Conservation (phyloP, 2,113 vertebrate species). For the Furnarius figulus region DNA sequence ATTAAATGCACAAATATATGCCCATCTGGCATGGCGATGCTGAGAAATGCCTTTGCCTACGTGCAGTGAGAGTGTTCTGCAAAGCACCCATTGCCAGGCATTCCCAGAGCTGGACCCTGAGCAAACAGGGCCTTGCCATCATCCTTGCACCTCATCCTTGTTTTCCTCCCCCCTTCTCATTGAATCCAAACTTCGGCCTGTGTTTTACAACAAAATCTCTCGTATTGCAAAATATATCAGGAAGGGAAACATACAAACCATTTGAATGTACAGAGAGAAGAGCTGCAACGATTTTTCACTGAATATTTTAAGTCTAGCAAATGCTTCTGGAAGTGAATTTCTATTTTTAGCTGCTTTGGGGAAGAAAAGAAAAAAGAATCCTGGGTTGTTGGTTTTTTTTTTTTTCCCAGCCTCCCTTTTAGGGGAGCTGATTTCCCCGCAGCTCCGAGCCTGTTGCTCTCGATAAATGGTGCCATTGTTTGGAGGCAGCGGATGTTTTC, state of each 20-base stretch:
- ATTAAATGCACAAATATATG: not conserved
- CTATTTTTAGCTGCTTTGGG: not conserved
- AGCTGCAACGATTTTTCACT: not conserved
- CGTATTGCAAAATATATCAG: accelerated
- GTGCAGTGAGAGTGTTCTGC: not conserved
- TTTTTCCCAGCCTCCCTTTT: not conserved
- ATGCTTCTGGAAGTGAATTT: not conserved
- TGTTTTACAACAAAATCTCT: not conserved
- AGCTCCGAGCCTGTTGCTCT: constrained; percentile 23
- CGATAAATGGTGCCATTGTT: constrained; percentile 54
- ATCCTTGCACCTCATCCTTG: not conserved
- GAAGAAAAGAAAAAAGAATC: too few relatives aligned
- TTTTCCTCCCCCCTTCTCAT: accelerated
- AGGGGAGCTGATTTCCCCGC: not conserved
- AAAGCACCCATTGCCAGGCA: not conserved
- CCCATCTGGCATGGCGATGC: not conserved
- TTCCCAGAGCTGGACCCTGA: not conserved
- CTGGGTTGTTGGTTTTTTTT: too few relatives aligned
- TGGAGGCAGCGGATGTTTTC: constrained; percentile 35
- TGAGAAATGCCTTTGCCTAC: not conserved
- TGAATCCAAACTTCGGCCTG: not conserved
- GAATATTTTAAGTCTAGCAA: not conserved
- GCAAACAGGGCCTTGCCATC: not conserved
- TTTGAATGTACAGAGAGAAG: accelerated
- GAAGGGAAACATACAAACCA: not conserved